Percentiles rank a stretch among this genome's conserved stretches.
Conservation (phyloP, 2,888 invertebrate species). For the Linnaemya tessellans region DNA sequence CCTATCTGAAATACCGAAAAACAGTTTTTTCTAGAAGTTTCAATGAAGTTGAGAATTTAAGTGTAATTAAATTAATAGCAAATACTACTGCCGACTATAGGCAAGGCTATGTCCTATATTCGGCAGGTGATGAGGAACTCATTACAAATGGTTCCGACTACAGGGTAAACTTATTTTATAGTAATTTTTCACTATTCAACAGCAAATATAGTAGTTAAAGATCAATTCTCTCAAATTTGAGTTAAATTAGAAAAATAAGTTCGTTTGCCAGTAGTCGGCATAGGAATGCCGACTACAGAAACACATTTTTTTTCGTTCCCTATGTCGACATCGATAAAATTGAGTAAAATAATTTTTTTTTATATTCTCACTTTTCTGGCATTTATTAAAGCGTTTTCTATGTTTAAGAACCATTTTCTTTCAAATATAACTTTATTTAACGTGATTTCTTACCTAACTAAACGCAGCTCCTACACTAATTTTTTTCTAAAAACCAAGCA, state of each 20-base stretch:
- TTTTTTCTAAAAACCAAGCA: constrained; percentile 17
- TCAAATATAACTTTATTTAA: not conserved
- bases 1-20: not conserved
- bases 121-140: too few relatives aligned
- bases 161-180: constrained; percentile 4
- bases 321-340: constrained; percentile 22
- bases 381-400: constrained; percentile 5
- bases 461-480: constrained; percentile 6
- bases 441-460: constrained; percentile 12
- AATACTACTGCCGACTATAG: constrained; percentile 9
- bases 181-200: not conserved
- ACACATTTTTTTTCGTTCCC: constrained; percentile 16
- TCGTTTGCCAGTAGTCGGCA: constrained; percentile 9
- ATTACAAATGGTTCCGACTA: constrained; percentile 9
- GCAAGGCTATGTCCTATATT: not conserved
- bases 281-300: constrained; percentile 5
- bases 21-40: not conserved
- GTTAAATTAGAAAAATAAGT: not conserved
- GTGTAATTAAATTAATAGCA: not conserved
- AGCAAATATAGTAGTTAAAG: not conserved
- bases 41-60: not conserved
- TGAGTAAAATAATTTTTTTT: not conserved
- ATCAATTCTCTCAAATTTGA: constrained; percentile 18
- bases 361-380: not conserved
- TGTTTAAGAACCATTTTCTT: not conserved